These are phyloP conservation scores for Chrysodeixis includens DNA, from an alignment of 2,888 invertebrate genomes.

Conservation along the genomic window DNA sequence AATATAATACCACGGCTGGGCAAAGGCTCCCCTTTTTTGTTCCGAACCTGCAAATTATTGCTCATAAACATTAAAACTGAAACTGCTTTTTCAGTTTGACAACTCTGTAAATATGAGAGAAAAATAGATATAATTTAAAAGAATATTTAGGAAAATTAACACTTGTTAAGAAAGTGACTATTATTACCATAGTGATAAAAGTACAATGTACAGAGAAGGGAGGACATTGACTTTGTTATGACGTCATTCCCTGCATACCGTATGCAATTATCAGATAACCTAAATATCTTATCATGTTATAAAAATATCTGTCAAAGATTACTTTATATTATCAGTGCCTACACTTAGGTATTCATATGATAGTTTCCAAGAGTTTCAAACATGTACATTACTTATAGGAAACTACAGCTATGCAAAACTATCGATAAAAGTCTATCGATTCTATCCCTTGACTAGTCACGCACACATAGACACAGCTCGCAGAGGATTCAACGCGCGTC, in stretches of 20 bases:
- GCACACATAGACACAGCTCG: conserved; percentile 58
- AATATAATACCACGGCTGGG: no score
- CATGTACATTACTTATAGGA: no score
- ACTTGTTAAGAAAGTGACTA: neutral
- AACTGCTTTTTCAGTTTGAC: no score
- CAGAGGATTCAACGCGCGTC: conserved; percentile 55
- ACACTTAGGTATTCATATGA: neutral
- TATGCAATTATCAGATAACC: conserved; percentile 4
- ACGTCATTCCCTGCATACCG: neutral
- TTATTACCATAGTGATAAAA: neutral
- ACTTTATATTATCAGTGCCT: neutral
- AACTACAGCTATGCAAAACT: neutral
- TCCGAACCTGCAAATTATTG: no score
- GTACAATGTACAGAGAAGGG: neutral
- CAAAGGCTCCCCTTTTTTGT: no score
- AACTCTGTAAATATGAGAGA: no score
- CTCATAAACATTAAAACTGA: no score
- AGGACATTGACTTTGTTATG: neutral
- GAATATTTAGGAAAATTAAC: no score
- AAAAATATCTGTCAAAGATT: neutral
- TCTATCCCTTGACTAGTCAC: conserved; percentile 44
- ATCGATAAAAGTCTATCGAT: conserved; percentile 39
- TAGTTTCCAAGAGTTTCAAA: neutral
- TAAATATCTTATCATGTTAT: neutral
- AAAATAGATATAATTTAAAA: no score